Base-by-base conservation (phyloP, 1,140 invertebrate species). In the Medauroidea extradentata region DNA sequence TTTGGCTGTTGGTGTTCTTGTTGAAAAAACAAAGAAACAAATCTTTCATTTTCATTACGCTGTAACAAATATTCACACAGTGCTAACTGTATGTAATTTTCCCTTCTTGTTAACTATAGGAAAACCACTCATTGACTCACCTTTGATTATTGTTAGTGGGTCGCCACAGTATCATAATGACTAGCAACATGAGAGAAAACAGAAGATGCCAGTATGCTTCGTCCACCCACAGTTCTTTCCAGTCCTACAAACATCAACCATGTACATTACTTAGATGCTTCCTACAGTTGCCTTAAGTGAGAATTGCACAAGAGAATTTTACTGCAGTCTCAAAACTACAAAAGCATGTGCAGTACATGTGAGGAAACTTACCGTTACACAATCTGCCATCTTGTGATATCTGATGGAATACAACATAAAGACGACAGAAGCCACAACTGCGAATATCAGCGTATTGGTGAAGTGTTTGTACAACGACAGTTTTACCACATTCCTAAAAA, bases 71-170 rank as follows among this genome's bases (percentile, higher is more conserved):
- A n/a, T n/a, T n/a, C n/a, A n/a, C n/a, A n/a, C n/a, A n/a, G n/a
- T n/a, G n/a, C n/a, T n/a, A n/a, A n/a, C n/a, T n/a, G n/a, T n/a
- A n/a, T n/a, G n/a, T n/a, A n/a, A n/a, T n/a, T n/a, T n/a, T n/a
- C n/a, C n/a, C 38, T 54, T 57, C 13, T 42, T 34, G 61, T 73
- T 69, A n/a, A n/a, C n/a, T n/a, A n/a, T n/a, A n/a, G n/a, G n/a
- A n/a, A n/a, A n/a, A n/a, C n/a, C n/a, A n/a, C n/a, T n/a, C n/a
- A n/a, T n/a, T n/a, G n/a, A n/a, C 29, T 34, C 29, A 34, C 29
- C 92, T 82, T 76, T 96, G 94, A 77, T 96, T 96, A 72, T 96
- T 97, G 69, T 91, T 92, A 2, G 92, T 93, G 3, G 94, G 94
- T 63, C 94, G 76, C 93, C 93, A 97, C 29, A 97, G 79, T 60